A percentile compares a stretch with the other conserved stretches of the same genome.
phyloP scores from a whole-genome alignment of 2,113 vertebrate genomes.

The Marmota monax region DNA sequence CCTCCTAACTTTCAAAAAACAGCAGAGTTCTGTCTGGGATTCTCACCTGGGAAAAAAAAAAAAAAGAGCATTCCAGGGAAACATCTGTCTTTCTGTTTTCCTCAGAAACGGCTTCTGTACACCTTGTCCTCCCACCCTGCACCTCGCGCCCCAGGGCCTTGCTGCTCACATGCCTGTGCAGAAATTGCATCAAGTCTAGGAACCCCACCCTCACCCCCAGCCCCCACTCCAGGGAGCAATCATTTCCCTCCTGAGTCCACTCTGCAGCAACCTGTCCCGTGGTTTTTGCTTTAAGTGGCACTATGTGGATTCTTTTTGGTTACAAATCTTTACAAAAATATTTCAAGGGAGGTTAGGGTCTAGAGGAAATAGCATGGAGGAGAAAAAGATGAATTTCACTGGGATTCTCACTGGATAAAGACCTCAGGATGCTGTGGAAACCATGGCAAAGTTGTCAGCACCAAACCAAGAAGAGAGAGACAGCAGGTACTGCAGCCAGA shows the following conservation, averaged over 20 bases:
- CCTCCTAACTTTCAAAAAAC: neutral
- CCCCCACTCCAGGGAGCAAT: neutral
- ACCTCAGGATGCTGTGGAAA: neutral
- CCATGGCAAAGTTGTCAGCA: neutral
- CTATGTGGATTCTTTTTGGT: neutral
- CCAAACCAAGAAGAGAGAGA: neutral
- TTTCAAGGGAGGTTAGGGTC: neutral
- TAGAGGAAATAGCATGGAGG: neutral
- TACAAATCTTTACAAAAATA: slow-evolving; percentile 6
- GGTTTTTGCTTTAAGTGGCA: neutral
- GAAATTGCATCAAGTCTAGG: neutral
- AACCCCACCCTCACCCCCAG: neutral
- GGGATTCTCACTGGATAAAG: neutral
- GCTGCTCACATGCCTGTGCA: neutral
- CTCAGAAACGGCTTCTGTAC: neutral
- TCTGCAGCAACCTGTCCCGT: neutral
- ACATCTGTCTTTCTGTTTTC: neutral
- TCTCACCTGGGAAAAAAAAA: neutral
- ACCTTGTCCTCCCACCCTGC: neutral
- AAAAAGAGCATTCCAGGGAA: neutral
- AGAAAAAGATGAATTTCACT: neutral
- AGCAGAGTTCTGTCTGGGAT: neutral
- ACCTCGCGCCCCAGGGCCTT: neutral
- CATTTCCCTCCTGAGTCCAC: neutral
- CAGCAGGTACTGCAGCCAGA: neutral